Base-by-base conservation (phyloP, 2,888 invertebrate genomes). In the Thymelicus sylvestris region DNA sequence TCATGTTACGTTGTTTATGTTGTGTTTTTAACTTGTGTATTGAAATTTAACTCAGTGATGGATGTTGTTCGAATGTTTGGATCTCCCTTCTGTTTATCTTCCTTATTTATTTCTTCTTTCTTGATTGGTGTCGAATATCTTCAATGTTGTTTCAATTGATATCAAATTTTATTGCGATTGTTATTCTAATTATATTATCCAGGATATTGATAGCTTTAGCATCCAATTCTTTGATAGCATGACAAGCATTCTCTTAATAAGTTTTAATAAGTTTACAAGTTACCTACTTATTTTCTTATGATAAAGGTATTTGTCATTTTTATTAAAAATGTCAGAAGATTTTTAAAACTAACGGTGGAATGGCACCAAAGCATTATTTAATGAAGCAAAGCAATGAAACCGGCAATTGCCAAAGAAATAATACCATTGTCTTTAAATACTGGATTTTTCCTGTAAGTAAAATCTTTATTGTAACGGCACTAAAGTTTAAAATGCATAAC, bases 361-460 rank as follows among this genome's bases (percentile, higher is more conserved):
- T 15, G 2, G n/a, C 13, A 61, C 8, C 12, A 24, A 19, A 47
- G 47, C 31, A 55, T 63, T 55, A 52, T 67, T 55, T 44, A 15
- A 73, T 68, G 63, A 65, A 71, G 67, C 71, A 69, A 74, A 68
- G 63, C 74, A 70, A 44, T 60, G 31, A 0, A 31, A 31, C 31
- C 5, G 60, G 62, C 67, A 69, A 24, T 73, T 63, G 66, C 73
- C 75, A 70, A 70, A 70, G 72, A 73, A 74, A 73, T 74, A 81
- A 85, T 80, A 76, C 77, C 74, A 72, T 72, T 77, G 80, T 77
- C 80, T 82, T 82, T 81, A 80, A 85, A 82, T 79, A 80, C 31
- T 31, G 5, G 76, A 80, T 75, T 73, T 78, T 76, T 77, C 78
- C 73, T 78, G 76, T 73, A 38, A 6, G 7, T 6, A 31, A 44